Base-by-base conservation (phyloP, 1,140 invertebrate species). In the Procambarus clarkii region DNA sequence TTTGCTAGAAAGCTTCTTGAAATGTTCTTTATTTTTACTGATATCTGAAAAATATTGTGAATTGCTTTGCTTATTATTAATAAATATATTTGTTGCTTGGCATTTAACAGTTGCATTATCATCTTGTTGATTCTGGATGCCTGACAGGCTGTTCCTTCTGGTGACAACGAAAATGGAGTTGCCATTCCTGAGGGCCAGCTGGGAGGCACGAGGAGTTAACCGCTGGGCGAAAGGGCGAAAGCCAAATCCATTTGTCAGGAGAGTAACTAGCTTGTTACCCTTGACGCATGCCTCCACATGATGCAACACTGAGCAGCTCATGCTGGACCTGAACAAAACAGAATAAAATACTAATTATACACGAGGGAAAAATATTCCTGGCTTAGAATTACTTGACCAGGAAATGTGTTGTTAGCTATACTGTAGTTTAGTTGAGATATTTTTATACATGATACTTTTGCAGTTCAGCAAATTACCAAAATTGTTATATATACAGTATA, bases 271-370 rank as follows among this genome's bases (percentile, higher is more conserved):
- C 54, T 92, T 91, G 46, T 92, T 80, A 8, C 95, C 93, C 50
- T 84, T 82, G 0, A 95, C 94, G 80, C 95, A 95, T 88, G 95
- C 93, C 94, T 95, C 95, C 76, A 95, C 93, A 86, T 95, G 95
- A 93, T 95, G 95, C n/a, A 95, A 92, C 45, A 84, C 82, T 18
- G 88, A 85, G 89, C 84, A 91, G 44, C 85, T 91, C 88, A 91
- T 92, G 7, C 18, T 81, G 46, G 8, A 83, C 21, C 83, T 86
- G 69, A 18, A 21, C 13, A 89, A 21, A 58, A 48, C 8, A 89
- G 24, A 58, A 54, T 34, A 79, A n/a, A 50, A 9, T 13, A 60
- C 15, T 46, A 18, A 21, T n/a, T 5, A 34, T 78, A 24, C n/a
- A 77, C 54, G 54, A 58, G 4, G 54, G 54, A 4, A 7, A 13